These are phyloP conservation scores for Slavum lentiscoides DNA, from an alignment of 2,888 invertebrate genomes.

Conservation along the genomic window DNA sequence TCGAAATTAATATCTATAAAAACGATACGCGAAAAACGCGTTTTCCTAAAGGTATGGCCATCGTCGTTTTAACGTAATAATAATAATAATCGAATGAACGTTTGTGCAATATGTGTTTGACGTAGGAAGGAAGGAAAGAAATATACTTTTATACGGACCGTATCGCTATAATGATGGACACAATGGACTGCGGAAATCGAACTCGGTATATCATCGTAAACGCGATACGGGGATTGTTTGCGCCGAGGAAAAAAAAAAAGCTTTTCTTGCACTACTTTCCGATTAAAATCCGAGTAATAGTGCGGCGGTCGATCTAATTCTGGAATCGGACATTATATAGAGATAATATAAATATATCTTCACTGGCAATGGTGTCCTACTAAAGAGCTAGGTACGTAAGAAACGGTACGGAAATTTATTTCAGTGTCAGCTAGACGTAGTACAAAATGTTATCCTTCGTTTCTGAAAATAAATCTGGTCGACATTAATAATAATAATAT, in stretches of 20 bases:
- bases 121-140: background rate
- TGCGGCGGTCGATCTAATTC: constrained; percentile 22
- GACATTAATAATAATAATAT: no score
- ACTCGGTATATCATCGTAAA: background rate
- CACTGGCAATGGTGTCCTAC: no score
- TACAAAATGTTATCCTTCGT: background rate
- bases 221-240: background rate
- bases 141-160: background rate
- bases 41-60: no score
- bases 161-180: background rate
- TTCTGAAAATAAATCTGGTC: constrained; percentile 11
- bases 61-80: background rate
- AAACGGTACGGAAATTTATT: background rate
- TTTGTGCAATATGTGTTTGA: background rate
- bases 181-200: background rate
- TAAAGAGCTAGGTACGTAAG: background rate
- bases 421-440: no score
- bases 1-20: no score
- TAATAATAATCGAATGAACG: background rate
- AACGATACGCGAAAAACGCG: no score
- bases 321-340: background rate
- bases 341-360: constrained; percentile 17
- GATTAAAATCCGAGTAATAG: background rate
- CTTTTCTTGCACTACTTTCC: background rate
- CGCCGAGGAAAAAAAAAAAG: background rate